Evolutionary conservation across 2,113 vertebrate species (phyloP).

Genomic region (Gambusia holbrooki): DNA sequence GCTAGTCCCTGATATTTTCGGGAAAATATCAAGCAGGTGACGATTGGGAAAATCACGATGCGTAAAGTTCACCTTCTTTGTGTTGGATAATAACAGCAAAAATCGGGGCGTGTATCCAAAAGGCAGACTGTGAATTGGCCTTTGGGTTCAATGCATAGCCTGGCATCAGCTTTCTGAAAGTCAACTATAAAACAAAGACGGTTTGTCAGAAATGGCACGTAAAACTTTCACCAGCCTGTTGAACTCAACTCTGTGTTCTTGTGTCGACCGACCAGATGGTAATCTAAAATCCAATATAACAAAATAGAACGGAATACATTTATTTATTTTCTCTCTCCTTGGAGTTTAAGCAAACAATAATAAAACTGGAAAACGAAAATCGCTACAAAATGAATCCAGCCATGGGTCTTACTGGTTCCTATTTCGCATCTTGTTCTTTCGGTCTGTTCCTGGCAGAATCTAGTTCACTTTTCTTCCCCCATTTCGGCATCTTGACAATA

Average conservation of each 20-base stretch:
- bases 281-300: neutral
- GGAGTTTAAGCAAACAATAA: neutral
- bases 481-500: conserved; percentile 46
- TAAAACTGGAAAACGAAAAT: neutral
- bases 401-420: conserved; percentile 17
- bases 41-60: neutral
- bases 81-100: neutral
- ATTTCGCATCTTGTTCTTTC: conserved; percentile 28
- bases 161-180: neutral
- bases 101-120: conserved; percentile 15
- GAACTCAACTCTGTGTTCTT: neutral
- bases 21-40: conserved; percentile 23
- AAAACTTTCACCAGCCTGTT: conserved; percentile 52
- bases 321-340: neutral
- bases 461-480: conserved; percentile 60
- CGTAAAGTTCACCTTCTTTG: conserved; percentile 35
- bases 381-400: neutral
- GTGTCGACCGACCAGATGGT: neutral
- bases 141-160: conserved; percentile 42
- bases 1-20: conserved; percentile 48
- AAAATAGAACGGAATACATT: conserved; percentile 14
- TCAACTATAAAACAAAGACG: neutral
- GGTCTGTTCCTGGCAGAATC: conserved; percentile 31
- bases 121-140: conserved; percentile 26
- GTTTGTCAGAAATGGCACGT: neutral